These are phyloP conservation scores for Eonycteris spelaea DNA, from an alignment of 2,113 vertebrate species.

Conservation along the genomic window DNA sequence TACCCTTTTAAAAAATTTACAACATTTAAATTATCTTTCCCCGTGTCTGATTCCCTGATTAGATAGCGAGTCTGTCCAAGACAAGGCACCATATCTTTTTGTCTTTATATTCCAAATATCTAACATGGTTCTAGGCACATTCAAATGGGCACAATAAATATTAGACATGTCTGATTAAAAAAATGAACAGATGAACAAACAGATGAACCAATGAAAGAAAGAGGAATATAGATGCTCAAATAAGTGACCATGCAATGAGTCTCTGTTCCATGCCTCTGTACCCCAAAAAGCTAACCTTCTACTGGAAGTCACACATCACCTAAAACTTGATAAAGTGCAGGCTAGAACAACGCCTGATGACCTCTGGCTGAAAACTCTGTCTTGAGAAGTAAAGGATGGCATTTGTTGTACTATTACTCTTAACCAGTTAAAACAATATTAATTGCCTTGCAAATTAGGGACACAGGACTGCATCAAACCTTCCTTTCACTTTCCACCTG, in stretches of 20 bases:
- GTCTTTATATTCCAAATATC: neutral
- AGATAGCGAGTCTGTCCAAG: neutral
- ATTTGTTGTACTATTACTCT: neutral
- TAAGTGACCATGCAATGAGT: neutral
- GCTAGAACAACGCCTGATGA: neutral
- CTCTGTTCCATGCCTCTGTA: neutral
- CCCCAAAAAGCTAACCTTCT: neutral
- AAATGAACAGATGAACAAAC: neutral
- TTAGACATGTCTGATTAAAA: neutral
- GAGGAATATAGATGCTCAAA: neutral
- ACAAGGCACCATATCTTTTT: neutral
- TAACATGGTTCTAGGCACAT: neutral
- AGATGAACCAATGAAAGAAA: neutral
- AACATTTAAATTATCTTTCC: neutral
- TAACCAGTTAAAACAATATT: neutral
- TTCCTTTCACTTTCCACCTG: neutral
- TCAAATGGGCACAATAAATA: neutral
- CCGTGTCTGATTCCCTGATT: neutral
- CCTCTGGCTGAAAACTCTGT: neutral
- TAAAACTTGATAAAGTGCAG: neutral
- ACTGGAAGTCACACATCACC: neutral
- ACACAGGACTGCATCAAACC: neutral
- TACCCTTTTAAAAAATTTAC: neutral
- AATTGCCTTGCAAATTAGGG: neutral
- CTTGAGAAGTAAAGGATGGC: neutral